These are phyloP conservation scores for Hassar affinis DNA, from an alignment of 2,113 vertebrate genomes.

Conservation along the genomic window DNA sequence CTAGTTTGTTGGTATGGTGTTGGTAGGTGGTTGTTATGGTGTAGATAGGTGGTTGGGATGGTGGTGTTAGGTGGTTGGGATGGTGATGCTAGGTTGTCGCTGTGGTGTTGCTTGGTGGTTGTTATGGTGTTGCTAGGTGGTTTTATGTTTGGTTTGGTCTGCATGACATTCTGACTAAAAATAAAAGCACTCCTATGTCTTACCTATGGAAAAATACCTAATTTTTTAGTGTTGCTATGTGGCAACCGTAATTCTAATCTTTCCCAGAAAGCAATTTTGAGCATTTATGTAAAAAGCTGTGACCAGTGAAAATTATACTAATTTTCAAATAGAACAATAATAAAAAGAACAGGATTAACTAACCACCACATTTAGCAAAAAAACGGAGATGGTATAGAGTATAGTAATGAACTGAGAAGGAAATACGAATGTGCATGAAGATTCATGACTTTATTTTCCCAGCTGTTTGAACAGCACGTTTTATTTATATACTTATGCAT, in stretches of 20 bases:
- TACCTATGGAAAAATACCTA: background rate
- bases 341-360: too few relatives aligned
- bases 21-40: background rate
- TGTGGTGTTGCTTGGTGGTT: background rate
- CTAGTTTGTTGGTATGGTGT: background rate
- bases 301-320: too few relatives aligned
- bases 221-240: background rate
- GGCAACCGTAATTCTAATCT: background rate
- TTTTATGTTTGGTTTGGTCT: background rate
- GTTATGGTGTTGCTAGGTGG: background rate
- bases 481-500: background rate
- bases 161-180: background rate
- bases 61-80: background rate
- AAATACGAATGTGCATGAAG: background rate
- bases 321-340: background rate
- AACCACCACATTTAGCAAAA: background rate
- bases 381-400: background rate
- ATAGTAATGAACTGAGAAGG: background rate
- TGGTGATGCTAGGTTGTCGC: too few relatives aligned
- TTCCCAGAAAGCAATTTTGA: too few relatives aligned
- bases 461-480: background rate
- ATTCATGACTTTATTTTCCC: background rate
- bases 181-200: background rate
- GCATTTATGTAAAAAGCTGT: too few relatives aligned
- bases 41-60: background rate